Evolutionary conservation across 2,888 invertebrate genomes (phyloP), one percentile per base, ranked within the genome.

Genomic region (Ophion obscuratus): DNA sequence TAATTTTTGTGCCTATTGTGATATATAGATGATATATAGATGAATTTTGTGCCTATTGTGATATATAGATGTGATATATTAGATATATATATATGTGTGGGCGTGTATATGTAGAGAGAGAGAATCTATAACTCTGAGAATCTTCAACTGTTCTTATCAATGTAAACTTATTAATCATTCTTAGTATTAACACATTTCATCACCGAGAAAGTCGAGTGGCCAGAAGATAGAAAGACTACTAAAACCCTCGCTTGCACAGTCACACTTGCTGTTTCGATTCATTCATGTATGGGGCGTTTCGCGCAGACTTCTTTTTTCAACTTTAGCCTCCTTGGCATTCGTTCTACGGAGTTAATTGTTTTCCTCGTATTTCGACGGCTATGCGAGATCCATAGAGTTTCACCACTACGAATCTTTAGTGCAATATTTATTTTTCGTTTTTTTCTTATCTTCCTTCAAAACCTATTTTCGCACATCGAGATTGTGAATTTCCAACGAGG

Each of bases 101-200:
- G 24, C 24, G 24, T 24, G 24, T 24, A 31, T 31, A 31, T 31
- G 31, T 31, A 31, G 40, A 40, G 40, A 9, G 40, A 17, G 17
- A 53, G 14, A 11, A 53, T 53, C 53, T 31, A 31, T 31, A 53
- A 53, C 17, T 53, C 53, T 17, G 53, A 53, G 17, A 53, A 53
- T 53, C 17, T 17, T 53, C 17, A 36, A 53, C 68, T 36, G 62
- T 79, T 47, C 71, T 64, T 71, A 53, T 53, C 53, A 62, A 64
- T 64, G 62, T 53, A 47, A 70, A 62, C 70, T 61, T 70, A 70
- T 68, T 78, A 68, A 61, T 79, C 79, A 14, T n/a, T 10, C 47
- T 71, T 53, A 64, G 71, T 79, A 64, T 47, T 71, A 70, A 64
- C 64, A 59, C 40, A 9, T 68, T 71, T 31, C 79, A 53, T 79